These are phyloP conservation scores for Lasioglossum calceatum DNA, from an alignment of 2,888 invertebrate genomes.

Conservation along the genomic window DNA sequence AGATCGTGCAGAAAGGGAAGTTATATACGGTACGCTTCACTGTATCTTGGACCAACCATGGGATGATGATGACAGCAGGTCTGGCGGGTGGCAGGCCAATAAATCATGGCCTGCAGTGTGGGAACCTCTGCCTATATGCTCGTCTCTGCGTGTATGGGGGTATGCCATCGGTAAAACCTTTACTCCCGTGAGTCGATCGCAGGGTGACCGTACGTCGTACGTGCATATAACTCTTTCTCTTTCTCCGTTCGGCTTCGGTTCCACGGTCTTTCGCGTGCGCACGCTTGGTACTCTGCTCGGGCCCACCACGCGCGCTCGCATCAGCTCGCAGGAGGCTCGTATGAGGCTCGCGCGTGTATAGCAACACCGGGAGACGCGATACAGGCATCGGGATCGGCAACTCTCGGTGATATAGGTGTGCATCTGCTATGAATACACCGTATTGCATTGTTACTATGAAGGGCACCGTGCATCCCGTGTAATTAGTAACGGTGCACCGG, in stretches of 20 bases:
- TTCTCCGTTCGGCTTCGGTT: constrained; percentile 8
- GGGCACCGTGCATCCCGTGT: constrained; percentile 41
- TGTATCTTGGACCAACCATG: constrained; percentile 73
- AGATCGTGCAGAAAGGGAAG: constrained; percentile 72
- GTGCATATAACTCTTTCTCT: constrained; percentile 53
- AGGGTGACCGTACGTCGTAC: constrained; percentile 64
- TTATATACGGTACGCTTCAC: constrained; percentile 70
- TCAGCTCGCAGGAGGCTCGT: neutral
- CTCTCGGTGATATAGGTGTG: constrained; percentile 16
- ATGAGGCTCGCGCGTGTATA: neutral
- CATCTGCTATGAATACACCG: constrained; percentile 63
- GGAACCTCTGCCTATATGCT: constrained; percentile 75
- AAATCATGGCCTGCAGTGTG: constrained; percentile 81
- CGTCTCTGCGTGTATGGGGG: constrained; percentile 61
- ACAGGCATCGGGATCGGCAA: neutral
- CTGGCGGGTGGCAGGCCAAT: constrained; percentile 80
- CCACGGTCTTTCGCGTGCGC: constrained; percentile 21
- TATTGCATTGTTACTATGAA: constrained; percentile 57
- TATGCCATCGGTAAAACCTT: constrained; percentile 73
- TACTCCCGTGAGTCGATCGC: constrained; percentile 66
- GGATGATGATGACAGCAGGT: constrained; percentile 81
- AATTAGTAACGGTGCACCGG: constrained; percentile 68
- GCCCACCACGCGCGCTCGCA: constrained; percentile 19
- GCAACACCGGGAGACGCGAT: neutral
- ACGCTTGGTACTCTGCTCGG: constrained; percentile 12